These are phyloP conservation scores for Hylaea fasciaria DNA, from an alignment of 2,888 invertebrate genomes.

Conservation along the genomic window DNA sequence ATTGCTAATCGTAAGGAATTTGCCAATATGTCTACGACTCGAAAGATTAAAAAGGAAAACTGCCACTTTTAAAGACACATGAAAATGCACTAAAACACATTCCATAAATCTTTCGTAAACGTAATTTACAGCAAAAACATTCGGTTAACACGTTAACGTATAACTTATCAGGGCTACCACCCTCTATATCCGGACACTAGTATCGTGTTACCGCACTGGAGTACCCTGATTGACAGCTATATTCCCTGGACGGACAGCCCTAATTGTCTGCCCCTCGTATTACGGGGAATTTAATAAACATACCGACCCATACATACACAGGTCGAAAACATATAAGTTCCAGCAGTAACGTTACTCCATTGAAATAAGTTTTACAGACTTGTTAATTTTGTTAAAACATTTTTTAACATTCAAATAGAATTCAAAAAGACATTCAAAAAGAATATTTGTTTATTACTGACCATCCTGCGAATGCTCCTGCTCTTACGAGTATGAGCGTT, in stretches of 20 bases:
- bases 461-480: too few species aligned
- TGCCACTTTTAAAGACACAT: too few species aligned
- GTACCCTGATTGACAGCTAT: constrained; percentile 72
- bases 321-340: constrained; percentile 2
- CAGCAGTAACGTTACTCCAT: too few species aligned
- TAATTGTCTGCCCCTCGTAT: constrained; percentile 58
- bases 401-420: too few species aligned
- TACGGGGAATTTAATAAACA: constrained; percentile 65
- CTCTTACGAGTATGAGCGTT: too few species aligned
- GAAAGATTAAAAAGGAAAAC: too few species aligned
- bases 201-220: constrained; percentile 62
- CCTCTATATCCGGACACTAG: constrained; percentile 54
- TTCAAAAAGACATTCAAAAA: too few species aligned
- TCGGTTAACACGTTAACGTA: background rate
- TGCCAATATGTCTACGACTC: too few species aligned
- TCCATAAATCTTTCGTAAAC: background rate
- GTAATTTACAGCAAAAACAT: background rate
- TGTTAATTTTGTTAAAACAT: background rate
- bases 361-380: too few species aligned
- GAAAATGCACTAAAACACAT: too few species aligned
- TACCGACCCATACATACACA: constrained; percentile 33
- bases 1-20: too few species aligned
- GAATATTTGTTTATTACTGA: too few species aligned
- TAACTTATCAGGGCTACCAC: constrained; percentile 36
- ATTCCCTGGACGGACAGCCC: constrained; percentile 70